These are phyloP conservation scores for Hippocampus abdominalis DNA, from an alignment of 2,113 vertebrate species.

Conservation along the genomic window DNA sequence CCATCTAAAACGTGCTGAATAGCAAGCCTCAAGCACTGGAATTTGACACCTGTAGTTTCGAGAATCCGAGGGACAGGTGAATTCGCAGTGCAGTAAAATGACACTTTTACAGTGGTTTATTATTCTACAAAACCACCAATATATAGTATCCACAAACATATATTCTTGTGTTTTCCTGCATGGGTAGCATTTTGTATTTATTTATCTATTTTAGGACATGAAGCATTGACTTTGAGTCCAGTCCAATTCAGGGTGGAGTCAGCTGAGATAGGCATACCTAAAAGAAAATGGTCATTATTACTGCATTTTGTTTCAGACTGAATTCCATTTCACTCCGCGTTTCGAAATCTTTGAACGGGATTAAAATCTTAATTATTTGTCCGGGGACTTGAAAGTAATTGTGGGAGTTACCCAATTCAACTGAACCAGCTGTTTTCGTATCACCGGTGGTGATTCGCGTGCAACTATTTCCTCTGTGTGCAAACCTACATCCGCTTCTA, in stretches of 20 bases:
- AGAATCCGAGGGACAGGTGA: neutral
- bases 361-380: constrained; percentile 21
- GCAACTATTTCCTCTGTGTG: constrained; percentile 23
- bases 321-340: neutral
- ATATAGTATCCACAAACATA: neutral
- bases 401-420: constrained; percentile 16
- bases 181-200: too few species aligned
- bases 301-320: neutral
- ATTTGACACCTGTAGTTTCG: too few species aligned
- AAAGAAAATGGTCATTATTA: neutral
- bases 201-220: too few species aligned
- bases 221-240: too few species aligned
- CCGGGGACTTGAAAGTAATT: constrained; percentile 25
- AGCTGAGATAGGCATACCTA: neutral
- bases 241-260: too few species aligned
- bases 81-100: neutral
- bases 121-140: neutral
- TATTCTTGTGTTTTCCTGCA: neutral
- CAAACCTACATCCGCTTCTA: constrained; percentile 47
- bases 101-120: neutral
- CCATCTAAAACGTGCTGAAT: too few species aligned
- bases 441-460: constrained; percentile 33
- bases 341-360: constrained; percentile 7
- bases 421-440: constrained; percentile 4
- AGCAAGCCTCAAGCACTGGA: too few species aligned